Evolutionary conservation across 2,888 invertebrate species (phyloP), one percentile per base, ranked within the genome.

Genomic region (Epinotia demarniana): DNA sequence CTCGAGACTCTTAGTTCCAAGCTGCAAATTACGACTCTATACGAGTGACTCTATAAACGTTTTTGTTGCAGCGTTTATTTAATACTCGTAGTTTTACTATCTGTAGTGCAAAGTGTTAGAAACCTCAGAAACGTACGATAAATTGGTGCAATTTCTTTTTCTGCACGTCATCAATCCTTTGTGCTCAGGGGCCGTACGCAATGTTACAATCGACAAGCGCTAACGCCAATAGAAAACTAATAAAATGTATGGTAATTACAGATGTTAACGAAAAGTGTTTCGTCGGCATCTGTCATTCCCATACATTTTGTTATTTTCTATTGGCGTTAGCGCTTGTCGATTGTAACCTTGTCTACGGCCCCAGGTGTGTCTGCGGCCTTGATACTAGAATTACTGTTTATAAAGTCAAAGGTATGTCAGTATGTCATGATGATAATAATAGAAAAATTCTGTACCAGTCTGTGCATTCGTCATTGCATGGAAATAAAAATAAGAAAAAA

Each of bases 1-100:
- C 76, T 73, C 69, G 73, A 79, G 80, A 77, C 77, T 80, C 79
- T 79, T 75, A 71, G 76, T 72, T 77, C 70, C 70, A 78, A 69
- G 73, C 33, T 58, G 72, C 19, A 39, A 61, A 61, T 73, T 60
- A 68, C 49, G 68, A 55, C 73, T 67, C 9, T 23, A 27, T 46
- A 64, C 33, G 57, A 58, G 72, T 66, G n/a, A 72, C 43, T 57
- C 43, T 58, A 27, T 5, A 23, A 46, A 49, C 8, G 3, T 58
- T 33, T 61, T 53, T 53, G n/a, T 13, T 61, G 8, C 43, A 16
- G 43, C 67, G 23, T 43, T 68, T 43, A 64, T 49, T n/a, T 64
- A 19, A 64, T 12, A n/a, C n/a, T n/a, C n/a, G n/a, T n/a, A 27
- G 64, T 64, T 18, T 13, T 39, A 33, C 19, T 33, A 8, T 33